Evolutionary conservation across 2,888 invertebrate species (phyloP).

Genomic region (Dryocosmus kuriphilus): DNA sequence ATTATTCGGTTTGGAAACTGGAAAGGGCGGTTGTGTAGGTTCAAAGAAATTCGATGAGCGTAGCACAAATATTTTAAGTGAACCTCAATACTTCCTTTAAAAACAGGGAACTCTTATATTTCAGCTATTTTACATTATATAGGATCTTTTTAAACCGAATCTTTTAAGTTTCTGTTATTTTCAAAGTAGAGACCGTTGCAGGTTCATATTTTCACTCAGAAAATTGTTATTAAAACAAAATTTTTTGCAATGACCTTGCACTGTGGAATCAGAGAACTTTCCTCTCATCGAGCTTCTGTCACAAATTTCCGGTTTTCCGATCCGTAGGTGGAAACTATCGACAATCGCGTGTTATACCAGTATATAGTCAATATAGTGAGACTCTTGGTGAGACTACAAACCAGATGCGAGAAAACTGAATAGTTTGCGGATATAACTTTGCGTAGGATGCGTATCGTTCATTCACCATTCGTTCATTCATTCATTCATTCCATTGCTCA

Average conservation of each 20-base stretch:
- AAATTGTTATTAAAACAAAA: conserved; percentile 7
- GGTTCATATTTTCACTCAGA: neutral
- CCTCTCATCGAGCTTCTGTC: conserved; percentile 26
- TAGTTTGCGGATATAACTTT: conserved; percentile 34
- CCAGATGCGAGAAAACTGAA: conserved; percentile 2
- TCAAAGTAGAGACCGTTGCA: neutral
- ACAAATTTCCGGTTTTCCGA: conserved; percentile 3
- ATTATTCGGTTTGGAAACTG: too few species aligned
- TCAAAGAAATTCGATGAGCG: too few species aligned
- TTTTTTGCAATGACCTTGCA: conserved; percentile 31
- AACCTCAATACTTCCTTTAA: too few species aligned
- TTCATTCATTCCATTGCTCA: conserved; percentile 4
- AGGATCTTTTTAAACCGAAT: too few species aligned
- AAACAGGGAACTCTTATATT: too few species aligned
- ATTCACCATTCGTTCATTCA: neutral
- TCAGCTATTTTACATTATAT: too few species aligned
- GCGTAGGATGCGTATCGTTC: conserved; percentile 31
- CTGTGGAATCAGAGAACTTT: neutral
- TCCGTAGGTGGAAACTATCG: conserved; percentile 28
- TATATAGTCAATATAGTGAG: neutral
- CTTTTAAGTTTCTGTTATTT: neutral
- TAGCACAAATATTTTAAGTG: too few species aligned
- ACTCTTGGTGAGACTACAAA: neutral
- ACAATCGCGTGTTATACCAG: neutral
- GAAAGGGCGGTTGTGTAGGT: too few species aligned